phyloP scores from a whole-genome alignment of 2,113 vertebrate species.

The Nyctereutes procyonoides region DNA sequence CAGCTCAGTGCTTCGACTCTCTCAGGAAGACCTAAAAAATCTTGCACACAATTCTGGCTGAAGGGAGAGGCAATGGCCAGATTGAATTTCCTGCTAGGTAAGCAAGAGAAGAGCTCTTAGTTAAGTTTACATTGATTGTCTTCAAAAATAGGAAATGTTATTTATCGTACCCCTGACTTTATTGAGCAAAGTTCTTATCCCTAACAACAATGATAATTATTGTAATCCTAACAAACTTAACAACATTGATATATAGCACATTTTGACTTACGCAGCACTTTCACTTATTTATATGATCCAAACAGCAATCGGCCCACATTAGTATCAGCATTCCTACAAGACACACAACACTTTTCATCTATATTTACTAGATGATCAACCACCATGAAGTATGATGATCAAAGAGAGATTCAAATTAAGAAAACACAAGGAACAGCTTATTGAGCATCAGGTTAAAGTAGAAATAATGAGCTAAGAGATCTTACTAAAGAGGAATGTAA shows the following conservation, averaged over 20 bases:
- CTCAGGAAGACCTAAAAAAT: not conserved
- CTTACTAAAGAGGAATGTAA: conserved; percentile 5
- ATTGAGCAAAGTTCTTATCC: not conserved
- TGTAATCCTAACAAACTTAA: not conserved
- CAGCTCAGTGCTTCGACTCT: not conserved
- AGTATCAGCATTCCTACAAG: not conserved
- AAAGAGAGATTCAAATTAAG: conserved; percentile 54
- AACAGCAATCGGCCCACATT: not conserved
- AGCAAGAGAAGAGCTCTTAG: not conserved
- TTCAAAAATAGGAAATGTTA: conserved; percentile 5
- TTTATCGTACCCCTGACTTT: not conserved
- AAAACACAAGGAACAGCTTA: not conserved
- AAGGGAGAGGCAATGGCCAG: not conserved
- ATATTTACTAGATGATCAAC: not conserved
- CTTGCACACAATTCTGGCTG: not conserved
- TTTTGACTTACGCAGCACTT: not conserved
- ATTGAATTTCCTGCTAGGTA: not conserved
- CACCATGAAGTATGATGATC: not conserved
- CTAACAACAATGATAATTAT: not conserved
- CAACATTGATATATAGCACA: not conserved
- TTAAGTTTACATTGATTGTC: not conserved
- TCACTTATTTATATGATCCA: not conserved
- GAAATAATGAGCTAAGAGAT: conserved; percentile 27
- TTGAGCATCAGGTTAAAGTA: not conserved
- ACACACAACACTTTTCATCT: not conserved